Base-by-base conservation (phyloP, 2,113 vertebrate species). In the Bagarius yarrelli region DNA sequence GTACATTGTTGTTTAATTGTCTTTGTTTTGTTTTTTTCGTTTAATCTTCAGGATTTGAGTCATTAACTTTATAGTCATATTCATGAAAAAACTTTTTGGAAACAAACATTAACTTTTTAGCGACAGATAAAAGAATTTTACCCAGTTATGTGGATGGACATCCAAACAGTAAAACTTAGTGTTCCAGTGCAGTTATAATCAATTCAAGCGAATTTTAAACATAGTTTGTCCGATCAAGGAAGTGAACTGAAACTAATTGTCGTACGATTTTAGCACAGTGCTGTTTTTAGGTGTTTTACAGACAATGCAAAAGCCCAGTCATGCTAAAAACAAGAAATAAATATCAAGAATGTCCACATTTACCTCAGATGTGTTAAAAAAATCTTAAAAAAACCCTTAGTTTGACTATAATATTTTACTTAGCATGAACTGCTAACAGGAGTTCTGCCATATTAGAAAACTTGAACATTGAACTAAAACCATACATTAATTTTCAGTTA, bases 361-460 rank as follows among this genome's bases (percentile, higher is more conserved):
- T 71, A 52, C 67, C 67, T 52, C 67, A 50, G 25, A 71, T 12
- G 16, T 71, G 47, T 19, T 71, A 71, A 71, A 19, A 71, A 30
- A 47, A 40, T 3, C 3, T 3, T 19, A 71, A 52, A 16, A 27
- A 71, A 52, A 70, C 4, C n/a, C 4, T 44, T n/a, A 9, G 3
- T 52, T 27, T 9, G 66, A 44, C 23, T 69, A 8, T 13, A 69
- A 69, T 47, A 67, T 71, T 71, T 27, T 25, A 19, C 47, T 19
- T 52, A 71, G 69, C 47, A 71, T 19, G 0, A 70, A 27, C 67
- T 1, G 23, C 36, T 64, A 69, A 25, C 40, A 5, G n/a, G 40
- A 36, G 21, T 66, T 66, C n/a, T n/a, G n/a, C n/a, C 3, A 40
- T 40, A 40, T 40, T 40, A 40, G 36, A 40, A 40, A 40, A 40